Base-by-base conservation (phyloP, 2,888 invertebrate species). In the Pocota personata region DNA sequence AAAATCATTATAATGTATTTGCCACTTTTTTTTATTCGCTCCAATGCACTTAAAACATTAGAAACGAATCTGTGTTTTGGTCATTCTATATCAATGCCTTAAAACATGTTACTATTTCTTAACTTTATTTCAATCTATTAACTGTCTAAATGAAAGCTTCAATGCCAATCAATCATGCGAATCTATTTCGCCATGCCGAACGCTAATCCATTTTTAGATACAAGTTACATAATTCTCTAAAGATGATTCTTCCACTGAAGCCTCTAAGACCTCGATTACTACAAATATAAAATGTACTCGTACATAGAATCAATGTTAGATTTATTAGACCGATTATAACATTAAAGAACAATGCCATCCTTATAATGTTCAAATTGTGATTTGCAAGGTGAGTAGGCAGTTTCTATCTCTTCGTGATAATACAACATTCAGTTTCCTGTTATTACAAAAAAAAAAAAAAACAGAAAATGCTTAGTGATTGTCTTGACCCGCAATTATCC, bases 391-490 rank as follows among this genome's bases (percentile, higher is more conserved):
- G 43, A 71, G 48, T 24, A 32, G 24, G 46, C 21, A 21, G 52
- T 67, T 52, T 37, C 35, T 14, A 55, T 69, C 32, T 77, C 40
- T 40, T 40, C 40, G 66, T 50, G 50, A 64, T 30, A 57, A 50
- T 40, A 5, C 50, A 62, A 32, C 35, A 14, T 2, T 43, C 40
- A 37, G 43, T 78, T 83, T 83, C 79, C 78, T 83, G 83, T 72
- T 78, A 37, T 58, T 67, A 72, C 43, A 57, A 32, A 64, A 24
- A 46, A 71, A 16, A 46, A 40, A 55, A 0, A 5, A 37, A 40
- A 27, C 32, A 12, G 21, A 50, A 14, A 19, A n/a, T 35, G 12
- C 16, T 43, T 27, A 58, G 3, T 3, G 12, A 16, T 46, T 62
- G 50, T 43, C 14, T 62, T 55, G 55, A 32, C 46, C 55, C 46